Evolutionary conservation across 2,888 invertebrate species (phyloP), one percentile per base, ranked within the genome.

Genomic region (Spicauda simplicius): DNA sequence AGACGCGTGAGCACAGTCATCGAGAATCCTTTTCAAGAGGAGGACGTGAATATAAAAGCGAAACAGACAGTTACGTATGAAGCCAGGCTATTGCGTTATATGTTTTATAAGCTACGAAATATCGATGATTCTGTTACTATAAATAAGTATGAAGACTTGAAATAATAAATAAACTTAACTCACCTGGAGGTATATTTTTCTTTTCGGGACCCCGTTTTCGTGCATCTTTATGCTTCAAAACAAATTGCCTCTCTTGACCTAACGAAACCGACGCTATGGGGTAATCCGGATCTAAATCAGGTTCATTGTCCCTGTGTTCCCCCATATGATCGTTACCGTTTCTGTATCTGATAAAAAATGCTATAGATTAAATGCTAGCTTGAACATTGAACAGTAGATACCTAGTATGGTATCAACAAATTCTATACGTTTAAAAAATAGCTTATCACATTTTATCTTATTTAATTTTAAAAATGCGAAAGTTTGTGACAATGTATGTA

Each of bases 51-150:
- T 70, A 94, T 95, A 7, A 95, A 95, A 76, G 97, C 97, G 5
- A 97, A 97, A 80, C 97, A 98, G 85, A 98, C 98, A 0, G 98
- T 98, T 0, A 97, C 98, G 0, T 98, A 97, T 78, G 98, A 99
- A 91, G 96, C 98, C 0, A 94, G 98, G 65, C 94, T 96, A 70
- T 89, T 98, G 52, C 97, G 98, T 81, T 96, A 97, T 76, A 94
- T 98, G 79, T 94, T 98, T 72, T 92, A 97, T 72, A 96, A 95
- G 79, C 84, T 96, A 68, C 94, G 95, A 76, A 91, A 91, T 64
- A 93, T 93, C 55, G 93, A 94, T 80, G 90, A 91, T 70, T 92
- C 91, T 69, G 93, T 93, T 3, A 93, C 90, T 72, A 93, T 93
- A 62, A 90, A 92, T 81, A 93, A 93, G 78, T 93, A 93, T 77